These are phyloP conservation scores for Gyrodactylus bullatarudis DNA, from an alignment of 1,140 invertebrate genomes.

Conservation along the genomic window DNA sequence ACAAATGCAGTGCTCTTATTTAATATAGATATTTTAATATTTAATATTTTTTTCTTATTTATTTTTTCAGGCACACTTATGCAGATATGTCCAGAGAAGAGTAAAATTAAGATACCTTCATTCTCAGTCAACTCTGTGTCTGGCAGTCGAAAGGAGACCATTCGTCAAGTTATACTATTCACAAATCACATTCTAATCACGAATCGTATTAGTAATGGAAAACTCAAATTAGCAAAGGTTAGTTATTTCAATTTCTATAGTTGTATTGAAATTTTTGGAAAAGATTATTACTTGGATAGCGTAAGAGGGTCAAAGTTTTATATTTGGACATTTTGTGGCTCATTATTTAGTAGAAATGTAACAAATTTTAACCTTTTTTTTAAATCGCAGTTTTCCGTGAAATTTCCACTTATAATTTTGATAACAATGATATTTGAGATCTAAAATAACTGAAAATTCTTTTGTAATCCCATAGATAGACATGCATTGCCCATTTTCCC, in stretches of 20 bases:
- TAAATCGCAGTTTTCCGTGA: too few relatives aligned
- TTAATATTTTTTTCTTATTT: constrained; percentile 1
- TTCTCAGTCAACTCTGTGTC: constrained; percentile 26
- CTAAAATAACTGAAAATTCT: too few relatives aligned
- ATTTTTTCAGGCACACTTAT: constrained; percentile 29
- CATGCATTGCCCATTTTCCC: too few relatives aligned
- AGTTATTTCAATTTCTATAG: too few relatives aligned
- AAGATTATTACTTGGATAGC: too few relatives aligned
- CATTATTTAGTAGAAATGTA: too few relatives aligned
- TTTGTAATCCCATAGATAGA: too few relatives aligned
- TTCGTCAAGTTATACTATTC: constrained; percentile 49
- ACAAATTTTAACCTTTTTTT: too few relatives aligned
- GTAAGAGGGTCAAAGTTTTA: too few relatives aligned
- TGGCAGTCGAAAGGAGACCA: constrained; percentile 31
- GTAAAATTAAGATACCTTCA: constrained; percentile 24
- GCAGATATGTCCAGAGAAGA: constrained; percentile 31
- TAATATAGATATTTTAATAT: not conserved
- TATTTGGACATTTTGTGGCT: too few relatives aligned
- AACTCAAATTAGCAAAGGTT: constrained; percentile 42
- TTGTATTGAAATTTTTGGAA: not conserved
- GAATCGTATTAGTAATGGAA: constrained; percentile 40
- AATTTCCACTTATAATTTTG: too few relatives aligned
- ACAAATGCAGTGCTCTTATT: not conserved
- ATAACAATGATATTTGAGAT: too few relatives aligned
- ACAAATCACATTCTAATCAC: constrained; percentile 51